phyloP scores from a whole-genome alignment of 1,140 invertebrate species.

The Cydia pomonella region DNA sequence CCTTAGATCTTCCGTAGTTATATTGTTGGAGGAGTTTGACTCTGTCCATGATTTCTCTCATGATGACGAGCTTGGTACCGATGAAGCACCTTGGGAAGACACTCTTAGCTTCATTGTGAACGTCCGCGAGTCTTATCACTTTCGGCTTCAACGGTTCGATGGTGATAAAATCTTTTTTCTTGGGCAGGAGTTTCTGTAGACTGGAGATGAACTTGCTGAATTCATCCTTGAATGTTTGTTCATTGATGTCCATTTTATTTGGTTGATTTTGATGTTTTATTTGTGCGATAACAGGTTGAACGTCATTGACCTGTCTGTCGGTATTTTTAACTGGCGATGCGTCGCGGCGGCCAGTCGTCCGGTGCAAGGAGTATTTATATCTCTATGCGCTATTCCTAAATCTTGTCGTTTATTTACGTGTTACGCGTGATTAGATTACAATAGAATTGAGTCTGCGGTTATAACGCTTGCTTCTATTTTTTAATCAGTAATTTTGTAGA shows the following conservation, averaged over 20 bases:
- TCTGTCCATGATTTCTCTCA: slow-evolving; percentile 62
- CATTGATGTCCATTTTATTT: slow-evolving; percentile 68
- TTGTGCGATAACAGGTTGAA: slow-evolving; percentile 56
- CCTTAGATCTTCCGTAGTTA: slow-evolving; percentile 63
- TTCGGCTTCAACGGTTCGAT: slow-evolving; percentile 50
- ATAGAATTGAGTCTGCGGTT: background rate
- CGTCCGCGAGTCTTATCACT: slow-evolving; percentile 58
- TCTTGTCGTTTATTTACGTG: slow-evolving; percentile 38
- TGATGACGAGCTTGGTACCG: slow-evolving; percentile 63
- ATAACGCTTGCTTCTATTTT: background rate
- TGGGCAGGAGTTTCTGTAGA: slow-evolving; percentile 63
- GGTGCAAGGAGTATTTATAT: slow-evolving; percentile 61
- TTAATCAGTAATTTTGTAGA: background rate
- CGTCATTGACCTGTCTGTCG: slow-evolving; percentile 65
- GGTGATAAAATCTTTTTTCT: slow-evolving; percentile 64
- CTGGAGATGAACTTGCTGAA: slow-evolving; percentile 61
- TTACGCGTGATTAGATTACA: background rate
- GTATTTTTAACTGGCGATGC: slow-evolving; percentile 59
- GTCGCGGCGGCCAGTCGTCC: slow-evolving; percentile 59
- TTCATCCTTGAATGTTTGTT: slow-evolving; percentile 65
- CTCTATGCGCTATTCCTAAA: slow-evolving; percentile 51
- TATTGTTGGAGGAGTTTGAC: slow-evolving; percentile 71
- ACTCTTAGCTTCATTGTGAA: slow-evolving; percentile 67
- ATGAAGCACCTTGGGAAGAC: slow-evolving; percentile 71
- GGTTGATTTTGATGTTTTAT: slow-evolving; percentile 55